These are phyloP conservation scores for Thecophora atra DNA, from an alignment of 2,888 invertebrate species.

Conservation along the genomic window DNA sequence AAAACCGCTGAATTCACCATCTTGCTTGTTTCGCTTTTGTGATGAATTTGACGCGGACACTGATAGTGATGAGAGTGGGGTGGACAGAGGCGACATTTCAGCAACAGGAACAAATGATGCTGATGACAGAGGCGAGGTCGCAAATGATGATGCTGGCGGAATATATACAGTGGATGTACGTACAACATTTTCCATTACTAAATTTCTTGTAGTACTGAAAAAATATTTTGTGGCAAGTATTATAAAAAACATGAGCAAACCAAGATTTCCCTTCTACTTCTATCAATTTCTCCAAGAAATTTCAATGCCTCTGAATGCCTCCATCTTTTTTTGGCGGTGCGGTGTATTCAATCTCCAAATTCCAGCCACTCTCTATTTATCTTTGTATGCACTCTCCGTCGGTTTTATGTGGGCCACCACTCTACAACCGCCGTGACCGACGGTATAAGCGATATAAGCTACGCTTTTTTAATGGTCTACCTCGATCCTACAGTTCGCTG, in stretches of 20 bases:
- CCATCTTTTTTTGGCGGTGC: too few relatives aligned
- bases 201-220: neutral
- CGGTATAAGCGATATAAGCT: too few relatives aligned
- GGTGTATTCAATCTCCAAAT: too few relatives aligned
- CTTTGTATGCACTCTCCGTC: too few relatives aligned
- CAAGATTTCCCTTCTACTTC: neutral
- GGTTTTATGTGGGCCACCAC: too few relatives aligned
- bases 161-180: neutral
- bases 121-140: neutral
- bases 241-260: neutral
- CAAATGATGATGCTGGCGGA: neutral
- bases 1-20: neutral
- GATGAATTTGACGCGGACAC: neutral
- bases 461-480: too few relatives aligned
- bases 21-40: neutral
- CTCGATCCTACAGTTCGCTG: too few relatives aligned
- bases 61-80: neutral
- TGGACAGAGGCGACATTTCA: neutral
- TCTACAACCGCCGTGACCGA: too few relatives aligned
- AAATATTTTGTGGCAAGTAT: conserved; percentile 1
- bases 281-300: neutral
- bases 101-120: neutral
- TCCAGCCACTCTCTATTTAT: too few relatives aligned
- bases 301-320: neutral
- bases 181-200: neutral